These are phyloP conservation scores for Cassiopea xamachana DNA, from an alignment of 30 jellyfish, hydroid and myxozoan species.

Conservation along the genomic window DNA sequence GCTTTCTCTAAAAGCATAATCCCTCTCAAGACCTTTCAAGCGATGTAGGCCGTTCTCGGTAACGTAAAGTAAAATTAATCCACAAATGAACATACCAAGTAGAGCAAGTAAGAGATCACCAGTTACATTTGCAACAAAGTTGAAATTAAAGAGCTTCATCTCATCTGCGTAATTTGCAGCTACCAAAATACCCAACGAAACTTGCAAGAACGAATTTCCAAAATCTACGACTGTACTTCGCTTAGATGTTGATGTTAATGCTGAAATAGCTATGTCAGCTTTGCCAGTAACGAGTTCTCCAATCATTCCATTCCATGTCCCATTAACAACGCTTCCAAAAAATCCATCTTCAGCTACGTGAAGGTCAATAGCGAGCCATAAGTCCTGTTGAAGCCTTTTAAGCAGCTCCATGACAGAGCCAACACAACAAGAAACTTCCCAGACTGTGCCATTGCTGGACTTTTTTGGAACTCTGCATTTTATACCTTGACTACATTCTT, in stretches of 20 bases:
- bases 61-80: constrained; percentile 22
- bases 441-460: not conserved
- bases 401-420: constrained; percentile 71
- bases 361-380: constrained; percentile 30
- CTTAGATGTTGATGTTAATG: constrained; percentile 45
- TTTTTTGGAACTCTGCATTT: constrained; percentile 1
- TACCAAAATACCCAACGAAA: constrained; percentile 32
- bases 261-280: constrained; percentile 10
- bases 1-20: constrained; percentile 52
- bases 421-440: constrained; percentile 68
- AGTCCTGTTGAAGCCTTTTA: constrained; percentile 38
- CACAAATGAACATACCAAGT: too few relatives aligned
- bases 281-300: too few relatives aligned
- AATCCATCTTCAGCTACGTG: constrained; percentile 71
- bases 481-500: constrained; percentile 32
- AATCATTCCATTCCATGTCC: constrained; percentile 76
- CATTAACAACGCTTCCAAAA: constrained; percentile 54
- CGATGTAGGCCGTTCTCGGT: constrained; percentile 15
- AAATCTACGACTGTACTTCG: constrained; percentile 65
- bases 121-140: too few relatives aligned
- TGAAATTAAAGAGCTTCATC: constrained; percentile 53
- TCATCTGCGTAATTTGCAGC: not conserved
- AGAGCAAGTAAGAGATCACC: too few relatives aligned
- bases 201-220: constrained; percentile 55
- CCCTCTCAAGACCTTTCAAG: not conserved